These are phyloP conservation scores for Charina bottae DNA, from an alignment of 2,113 vertebrate species.

Conservation along the genomic window DNA sequence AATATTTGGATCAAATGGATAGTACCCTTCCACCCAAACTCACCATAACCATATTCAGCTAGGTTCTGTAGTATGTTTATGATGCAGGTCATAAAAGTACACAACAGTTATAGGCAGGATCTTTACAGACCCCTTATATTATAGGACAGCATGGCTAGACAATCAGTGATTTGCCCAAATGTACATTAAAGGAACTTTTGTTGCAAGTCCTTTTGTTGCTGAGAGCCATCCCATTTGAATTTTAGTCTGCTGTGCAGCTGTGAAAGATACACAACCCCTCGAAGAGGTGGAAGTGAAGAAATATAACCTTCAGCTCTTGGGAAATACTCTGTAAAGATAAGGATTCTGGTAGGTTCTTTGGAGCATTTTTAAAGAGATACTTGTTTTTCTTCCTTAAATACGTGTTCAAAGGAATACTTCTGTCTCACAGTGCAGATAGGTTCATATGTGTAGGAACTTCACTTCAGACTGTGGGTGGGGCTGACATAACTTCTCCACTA, in stretches of 20 bases:
- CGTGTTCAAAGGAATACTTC: not conserved
- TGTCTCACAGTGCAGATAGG: not conserved
- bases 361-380: not conserved
- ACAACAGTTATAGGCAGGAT: not conserved
- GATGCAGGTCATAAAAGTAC: not conserved
- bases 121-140: not conserved
- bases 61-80: not conserved
- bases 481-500: not conserved
- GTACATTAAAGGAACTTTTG: no score
- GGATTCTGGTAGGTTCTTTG: not conserved
- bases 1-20: not conserved
- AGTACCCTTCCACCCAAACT: not conserved
- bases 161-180: not conserved
- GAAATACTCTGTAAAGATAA: not conserved
- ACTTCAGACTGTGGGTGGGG: not conserved
- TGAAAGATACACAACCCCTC: not conserved
- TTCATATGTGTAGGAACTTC: not conserved
- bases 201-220: not conserved
- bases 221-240: not conserved
- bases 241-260: not conserved
- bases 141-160: not conserved
- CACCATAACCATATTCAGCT: not conserved
- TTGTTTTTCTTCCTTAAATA: not conserved
- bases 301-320: not conserved
- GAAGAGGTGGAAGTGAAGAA: not conserved